phyloP scores from a whole-genome alignment of 2,797 vertebrate genomes.

The Gallinago solitaria region DNA sequence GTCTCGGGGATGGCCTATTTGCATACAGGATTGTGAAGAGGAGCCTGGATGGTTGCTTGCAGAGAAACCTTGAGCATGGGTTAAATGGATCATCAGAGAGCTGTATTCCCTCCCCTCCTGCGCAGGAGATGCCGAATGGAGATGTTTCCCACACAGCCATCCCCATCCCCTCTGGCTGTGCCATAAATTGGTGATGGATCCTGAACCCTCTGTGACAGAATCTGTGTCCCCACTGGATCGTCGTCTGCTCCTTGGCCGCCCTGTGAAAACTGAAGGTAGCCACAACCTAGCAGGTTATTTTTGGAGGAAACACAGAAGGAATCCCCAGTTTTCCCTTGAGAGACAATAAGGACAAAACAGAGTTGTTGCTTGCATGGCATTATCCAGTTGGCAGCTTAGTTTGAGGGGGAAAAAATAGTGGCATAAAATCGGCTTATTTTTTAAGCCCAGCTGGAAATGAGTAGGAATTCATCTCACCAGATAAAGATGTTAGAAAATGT shows the following conservation, averaged over 20 bases:
- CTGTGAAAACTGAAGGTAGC: rapidly evolving
- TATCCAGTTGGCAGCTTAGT: slow-evolving; percentile 21
- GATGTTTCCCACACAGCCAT: rapidly evolving
- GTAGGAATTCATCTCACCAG: neutral
- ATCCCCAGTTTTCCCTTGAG: neutral
- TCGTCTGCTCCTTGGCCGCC: neutral
- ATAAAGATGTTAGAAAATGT: neutral
- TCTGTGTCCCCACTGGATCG: neutral
- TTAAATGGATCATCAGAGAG: neutral
- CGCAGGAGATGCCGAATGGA: neutral
- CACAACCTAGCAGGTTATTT: neutral
- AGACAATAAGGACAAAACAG: neutral
- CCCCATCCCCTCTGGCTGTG: neutral
- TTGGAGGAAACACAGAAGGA: neutral
- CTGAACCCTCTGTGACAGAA: neutral
- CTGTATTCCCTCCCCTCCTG: neutral
- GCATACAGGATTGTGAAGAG: neutral
- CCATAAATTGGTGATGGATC: neutral
- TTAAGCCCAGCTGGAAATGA: slow-evolving; percentile 13
- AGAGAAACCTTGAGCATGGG: neutral
- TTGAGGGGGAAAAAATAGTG: neutral
- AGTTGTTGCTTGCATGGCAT: neutral
- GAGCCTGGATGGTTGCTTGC: neutral
- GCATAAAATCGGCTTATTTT: slow-evolving; percentile 40
- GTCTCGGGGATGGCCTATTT: rapidly evolving